phyloP scores from a whole-genome alignment of 2,113 vertebrate species.

The Gadus macrocephalus region DNA sequence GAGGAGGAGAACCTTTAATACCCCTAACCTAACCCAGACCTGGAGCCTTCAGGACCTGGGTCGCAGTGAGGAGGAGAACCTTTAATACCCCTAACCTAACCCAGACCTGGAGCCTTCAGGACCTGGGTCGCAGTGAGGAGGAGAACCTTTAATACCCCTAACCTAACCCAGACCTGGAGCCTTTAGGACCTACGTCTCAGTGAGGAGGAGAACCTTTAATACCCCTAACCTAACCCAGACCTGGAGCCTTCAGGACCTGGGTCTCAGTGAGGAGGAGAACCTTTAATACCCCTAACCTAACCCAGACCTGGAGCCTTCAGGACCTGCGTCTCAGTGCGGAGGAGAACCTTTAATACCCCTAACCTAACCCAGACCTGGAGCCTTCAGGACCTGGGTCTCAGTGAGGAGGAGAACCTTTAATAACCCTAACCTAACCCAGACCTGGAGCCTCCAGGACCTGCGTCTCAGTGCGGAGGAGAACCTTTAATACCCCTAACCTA shows the following conservation, averaged over 20 bases:
- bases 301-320: no score
- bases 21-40: no score
- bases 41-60: background rate
- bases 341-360: background rate
- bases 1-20: background rate
- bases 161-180: no score
- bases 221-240: background rate
- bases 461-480: conserved; percentile 80
- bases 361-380: background rate
- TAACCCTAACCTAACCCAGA: background rate
- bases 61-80: conserved; percentile 80
- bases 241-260: no score
- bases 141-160: no score
- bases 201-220: background rate
- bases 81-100: no score
- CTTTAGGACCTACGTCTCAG: no score
- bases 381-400: no score
- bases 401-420: background rate
- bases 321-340: background rate
- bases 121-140: no score
- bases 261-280: no score
- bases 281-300: no score
- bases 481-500: no score
- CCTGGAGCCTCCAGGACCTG: background rate
- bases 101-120: background rate